Percentiles rank a stretch among this genome's conserved stretches.
Evolutionary conservation across 2,797 vertebrate genomes (phyloP).

Genomic region (Stomatorhinus walkeri): DNA sequence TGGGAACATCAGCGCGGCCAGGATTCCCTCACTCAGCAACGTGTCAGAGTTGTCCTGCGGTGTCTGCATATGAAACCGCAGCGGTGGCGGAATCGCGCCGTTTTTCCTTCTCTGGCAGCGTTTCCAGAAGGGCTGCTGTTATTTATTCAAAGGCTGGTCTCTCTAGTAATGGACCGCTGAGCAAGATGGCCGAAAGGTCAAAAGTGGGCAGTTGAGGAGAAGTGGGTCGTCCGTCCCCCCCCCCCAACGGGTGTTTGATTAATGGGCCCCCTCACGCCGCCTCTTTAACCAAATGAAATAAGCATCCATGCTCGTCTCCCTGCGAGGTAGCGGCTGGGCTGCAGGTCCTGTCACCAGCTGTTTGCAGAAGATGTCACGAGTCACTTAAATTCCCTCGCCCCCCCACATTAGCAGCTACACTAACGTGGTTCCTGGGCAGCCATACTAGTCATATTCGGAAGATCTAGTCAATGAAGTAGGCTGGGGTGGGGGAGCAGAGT

Average conservation of each 20-base stretch:
- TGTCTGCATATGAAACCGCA: background rate
- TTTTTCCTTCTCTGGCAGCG: background rate
- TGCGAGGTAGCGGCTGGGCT: constrained; percentile 28
- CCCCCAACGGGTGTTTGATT: background rate
- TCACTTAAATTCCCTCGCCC: background rate
- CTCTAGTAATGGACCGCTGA: background rate
- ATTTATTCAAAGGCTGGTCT: constrained; percentile 2
- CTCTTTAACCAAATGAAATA: constrained; percentile 26
- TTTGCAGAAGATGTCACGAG: background rate
- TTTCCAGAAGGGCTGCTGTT: background rate
- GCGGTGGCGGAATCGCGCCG: background rate
- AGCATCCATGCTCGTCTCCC: constrained; percentile 30
- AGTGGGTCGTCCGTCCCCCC: background rate
- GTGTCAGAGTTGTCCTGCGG: background rate
- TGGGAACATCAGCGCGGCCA: background rate
- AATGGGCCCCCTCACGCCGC: background rate
- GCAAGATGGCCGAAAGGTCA: background rate
- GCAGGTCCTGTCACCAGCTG: background rate
- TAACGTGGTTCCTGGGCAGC: background rate
- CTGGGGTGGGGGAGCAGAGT: background rate
- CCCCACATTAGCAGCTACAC: background rate
- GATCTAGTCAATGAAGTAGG: background rate
- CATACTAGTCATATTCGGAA: background rate
- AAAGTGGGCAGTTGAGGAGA: background rate
- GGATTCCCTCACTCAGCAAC: background rate